Evolutionary conservation across 1,140 invertebrate species (phyloP), one percentile per base, ranked within the genome.

Genomic region (Ruditapes philippinarum): DNA sequence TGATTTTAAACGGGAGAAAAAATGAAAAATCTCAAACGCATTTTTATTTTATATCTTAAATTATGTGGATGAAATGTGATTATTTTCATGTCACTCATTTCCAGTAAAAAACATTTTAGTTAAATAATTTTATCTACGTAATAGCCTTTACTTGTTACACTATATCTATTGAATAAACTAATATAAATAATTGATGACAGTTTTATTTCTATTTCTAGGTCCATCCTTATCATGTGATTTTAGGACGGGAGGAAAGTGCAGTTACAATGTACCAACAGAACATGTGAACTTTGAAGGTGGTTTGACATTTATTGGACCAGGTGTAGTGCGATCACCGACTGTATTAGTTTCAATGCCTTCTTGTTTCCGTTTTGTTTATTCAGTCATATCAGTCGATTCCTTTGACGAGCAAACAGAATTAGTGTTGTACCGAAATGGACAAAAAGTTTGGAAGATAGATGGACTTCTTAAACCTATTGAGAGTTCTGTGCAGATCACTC

Each of bases 221-320:
- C 40, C 73, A 5, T 49, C 73, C 25, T 51, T 76, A 22, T 17
- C 73, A 49, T 76, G 73, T 31, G 25, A 28, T 76, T 76, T 76
- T 76, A 14, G 3, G n/a, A 3, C 40, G 0, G 73, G 73, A 49
- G n/a, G 49, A 9, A 49, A 2, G 22, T 76, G 73, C 25, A 17
- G 49, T 31, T 45, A 40, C 40, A 76, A 49, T 40, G 12, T 42
- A 17, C 3, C 25, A 28, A 42, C 25, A 28, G 33, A 76, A 33
- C 5, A 11, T 1, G 31, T 45, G 45, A 33, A 25, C 17, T 33
- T 78, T 28, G 31, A 14, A 9, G 17, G 33, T 25, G 25, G 14
- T 9, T 36, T 78, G 5, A 25, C 12, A 4, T 33, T 0, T 54
- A 17, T 1, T 2, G 17, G 45, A 28, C 54, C 74, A 22, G 74